Percentiles rank a stretch among this genome's conserved stretches.
These are phyloP conservation scores for Xanthia togata DNA, from an alignment of 2,888 invertebrate genomes.

Conservation along the genomic window DNA sequence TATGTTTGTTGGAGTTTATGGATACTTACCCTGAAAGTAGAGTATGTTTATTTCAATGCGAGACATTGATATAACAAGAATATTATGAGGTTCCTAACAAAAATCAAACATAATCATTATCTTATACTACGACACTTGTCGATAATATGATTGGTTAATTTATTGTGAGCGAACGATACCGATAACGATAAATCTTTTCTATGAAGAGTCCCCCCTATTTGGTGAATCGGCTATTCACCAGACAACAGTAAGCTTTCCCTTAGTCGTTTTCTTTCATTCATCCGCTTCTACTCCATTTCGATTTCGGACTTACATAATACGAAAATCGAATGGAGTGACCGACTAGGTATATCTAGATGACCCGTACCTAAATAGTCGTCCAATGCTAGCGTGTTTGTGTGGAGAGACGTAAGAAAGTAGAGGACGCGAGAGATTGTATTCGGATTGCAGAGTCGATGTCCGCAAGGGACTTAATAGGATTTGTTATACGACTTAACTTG, in stretches of 20 bases:
- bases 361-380: slow-evolving; percentile 33
- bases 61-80: slow-evolving; percentile 1
- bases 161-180: not conserved
- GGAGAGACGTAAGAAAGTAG: slow-evolving; percentile 32
- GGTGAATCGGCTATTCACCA: slow-evolving; percentile 27
- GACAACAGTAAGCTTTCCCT: slow-evolving; percentile 39
- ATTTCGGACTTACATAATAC: slow-evolving; percentile 44
- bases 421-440: slow-evolving; percentile 31
- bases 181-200: slow-evolving; percentile 36
- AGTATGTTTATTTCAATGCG: slow-evolving; percentile 7
- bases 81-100: slow-evolving; percentile 1
- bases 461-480: slow-evolving; percentile 23
- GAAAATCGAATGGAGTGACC: slow-evolving; percentile 51
- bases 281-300: slow-evolving; percentile 44
- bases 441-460: slow-evolving; percentile 37
- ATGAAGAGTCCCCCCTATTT: slow-evolving; percentile 14
- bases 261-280: slow-evolving; percentile 42
- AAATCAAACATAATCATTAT: slow-evolving; percentile 22
- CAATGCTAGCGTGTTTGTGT: slow-evolving; percentile 32
- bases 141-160: slow-evolving; percentile 1
- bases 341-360: slow-evolving; percentile 53
- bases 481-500: slow-evolving; percentile 22
- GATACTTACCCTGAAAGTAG: slow-evolving; percentile 9
- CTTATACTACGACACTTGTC: no score
- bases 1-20: slow-evolving; percentile 18